Base-by-base conservation (phyloP, 2,888 invertebrate species). In the Tipula lateralis region DNA sequence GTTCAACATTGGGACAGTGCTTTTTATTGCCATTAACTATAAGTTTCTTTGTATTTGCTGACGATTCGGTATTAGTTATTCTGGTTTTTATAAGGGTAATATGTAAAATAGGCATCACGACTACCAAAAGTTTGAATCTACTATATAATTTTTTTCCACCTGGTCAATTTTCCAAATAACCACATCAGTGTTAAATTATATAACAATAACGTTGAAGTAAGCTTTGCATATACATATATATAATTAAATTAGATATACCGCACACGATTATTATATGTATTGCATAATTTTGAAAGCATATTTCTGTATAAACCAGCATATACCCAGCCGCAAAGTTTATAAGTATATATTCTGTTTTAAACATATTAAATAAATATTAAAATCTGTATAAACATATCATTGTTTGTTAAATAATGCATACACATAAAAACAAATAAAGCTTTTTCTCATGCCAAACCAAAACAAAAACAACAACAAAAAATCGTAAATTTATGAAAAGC, bases 401-500 rank as follows among this genome's bases (percentile, higher is more conserved):
- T 66, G 66, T 66, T 66, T 66, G 24, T 24, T 66, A 66, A 24
- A 66, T 66, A 66, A 66, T 66, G 66, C 66, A 66, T 66, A 66
- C 24, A 66, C 24, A 50, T 50, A 50, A 50, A 50, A 50, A 2
- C 16, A 16, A 50, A 50, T 50, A 66, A 66, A 66, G 66, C 66
- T 66, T 66, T 24, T 66, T 66, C 9, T 44, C 16, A n/a, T 66
- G 66, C 66, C 66, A 66, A 66, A 66, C 19, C 19, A 66, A 66
- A 24, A 39, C 4, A 39, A 39, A 39, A 13, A 66, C 24, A 19
- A 24, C 19, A 66, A 66, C 66, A 66, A 66, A 66, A 32, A 66
- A 19, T 24, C 66, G 24, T 66, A 66, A 66, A 66, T 66, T 66
- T 24, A 66, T 66, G 66, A 66, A 66, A 66, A 66, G 66, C 66